These are phyloP conservation scores for Melanotus villosus DNA, from an alignment of 2,888 invertebrate species.

Conservation along the genomic window DNA sequence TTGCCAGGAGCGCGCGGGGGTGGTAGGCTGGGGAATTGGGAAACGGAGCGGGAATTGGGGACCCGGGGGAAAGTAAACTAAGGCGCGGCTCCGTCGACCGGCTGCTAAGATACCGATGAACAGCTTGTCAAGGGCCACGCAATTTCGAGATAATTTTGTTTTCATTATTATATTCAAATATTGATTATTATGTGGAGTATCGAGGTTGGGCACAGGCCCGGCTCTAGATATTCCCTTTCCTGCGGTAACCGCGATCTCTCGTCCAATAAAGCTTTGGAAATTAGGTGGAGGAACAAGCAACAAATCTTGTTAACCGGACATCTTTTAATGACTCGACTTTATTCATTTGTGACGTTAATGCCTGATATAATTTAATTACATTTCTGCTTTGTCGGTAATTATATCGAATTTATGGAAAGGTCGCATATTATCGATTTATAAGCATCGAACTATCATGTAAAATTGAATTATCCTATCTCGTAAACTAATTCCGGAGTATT, in stretches of 20 bases:
- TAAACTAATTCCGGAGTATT: too few relatives aligned
- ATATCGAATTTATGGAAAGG: conserved; percentile 36
- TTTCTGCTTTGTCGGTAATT: conserved; percentile 41
- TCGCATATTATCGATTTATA: conserved; percentile 26
- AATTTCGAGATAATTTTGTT: conserved; percentile 47
- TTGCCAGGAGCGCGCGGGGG: conserved; percentile 41
- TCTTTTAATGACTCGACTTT: conserved; percentile 42
- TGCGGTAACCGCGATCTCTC: conserved; percentile 24
- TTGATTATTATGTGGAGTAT: conserved; percentile 28
- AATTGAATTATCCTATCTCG: conserved; percentile 2
- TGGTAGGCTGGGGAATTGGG: conserved; percentile 37
- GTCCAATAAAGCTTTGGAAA: conserved; percentile 32
- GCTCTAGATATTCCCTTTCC: not conserved
- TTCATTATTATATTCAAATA: conserved; percentile 44
- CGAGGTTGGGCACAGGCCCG: conserved; percentile 21
- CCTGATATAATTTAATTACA: conserved; percentile 42
- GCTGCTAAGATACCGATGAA: conserved; percentile 48
- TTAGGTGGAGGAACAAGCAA: conserved; percentile 35
- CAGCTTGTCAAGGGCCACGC: conserved; percentile 44
- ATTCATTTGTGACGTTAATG: conserved; percentile 43
- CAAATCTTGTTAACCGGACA: conserved; percentile 44
- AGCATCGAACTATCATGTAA: conserved; percentile 13
- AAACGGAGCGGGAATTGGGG: conserved; percentile 48
- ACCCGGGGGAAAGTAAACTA: conserved; percentile 48
- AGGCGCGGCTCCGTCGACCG: conserved; percentile 48